Base-by-base conservation (phyloP, 2,888 invertebrate species). In the Hydroisotoma schaefferi region DNA sequence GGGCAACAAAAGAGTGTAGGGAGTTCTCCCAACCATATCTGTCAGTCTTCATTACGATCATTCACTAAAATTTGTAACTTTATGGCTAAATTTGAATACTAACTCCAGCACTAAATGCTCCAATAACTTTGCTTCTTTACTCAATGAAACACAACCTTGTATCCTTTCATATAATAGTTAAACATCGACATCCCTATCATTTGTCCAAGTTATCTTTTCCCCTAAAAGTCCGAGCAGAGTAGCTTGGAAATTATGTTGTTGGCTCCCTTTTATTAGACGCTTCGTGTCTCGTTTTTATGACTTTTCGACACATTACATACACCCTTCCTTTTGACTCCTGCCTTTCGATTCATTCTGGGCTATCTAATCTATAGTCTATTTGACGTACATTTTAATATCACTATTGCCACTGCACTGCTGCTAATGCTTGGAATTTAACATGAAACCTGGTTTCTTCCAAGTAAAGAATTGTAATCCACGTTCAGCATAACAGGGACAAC, bases 31-130 rank as follows among this genome's bases (percentile, higher is more conserved):
- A 20, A 15, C 23, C 62, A 40, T 59, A 63, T 55, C 63, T 63
- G 63, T 59, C 63, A 63, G 40, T 56, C 54, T 56, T 63, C 63
- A 58, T 63, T 63, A 59, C 40, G 47, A 38, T 44, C 46, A 59
- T 63, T 56, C 53, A 63, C 25, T 48, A 40, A 52, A 59, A 59
- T 63, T 59, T 48, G 26, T 59, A 59, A 63, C 59, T 63, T 59
- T 48, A 59, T 53, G 56, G 59, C 43, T 56, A 63, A 63, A 59
- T 56, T 52, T 59, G 38, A 52, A 52, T 52, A 49, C 26, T 49
- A 29, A 18, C 29, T 27, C 51, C 37, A 20, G 25, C 18, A 5
- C 28, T 27, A 49, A 6, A 33, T 33, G n/a, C 8, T 40, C 15
- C 40, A 15, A 10, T 40, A 15, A 18, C 5, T 15, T 8, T 20